These are phyloP conservation scores for Chaetura pelagica DNA, from an alignment of 2,113 vertebrate genomes.

Conservation along the genomic window DNA sequence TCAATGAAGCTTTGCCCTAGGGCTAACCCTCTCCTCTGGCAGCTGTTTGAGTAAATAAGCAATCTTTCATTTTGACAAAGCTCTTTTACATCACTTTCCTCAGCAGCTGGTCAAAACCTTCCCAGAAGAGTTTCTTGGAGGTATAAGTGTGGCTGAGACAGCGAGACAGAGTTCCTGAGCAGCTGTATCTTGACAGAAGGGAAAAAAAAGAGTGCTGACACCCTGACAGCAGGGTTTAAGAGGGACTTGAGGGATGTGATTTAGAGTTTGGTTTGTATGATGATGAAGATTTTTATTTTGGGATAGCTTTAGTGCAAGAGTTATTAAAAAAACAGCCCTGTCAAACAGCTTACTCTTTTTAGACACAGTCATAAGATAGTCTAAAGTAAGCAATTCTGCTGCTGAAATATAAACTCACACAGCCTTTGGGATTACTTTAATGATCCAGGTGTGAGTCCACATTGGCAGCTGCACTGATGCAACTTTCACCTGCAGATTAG, in stretches of 20 bases:
- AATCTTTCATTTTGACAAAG: slow-evolving; percentile 9
- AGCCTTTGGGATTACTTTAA: slow-evolving; percentile 6
- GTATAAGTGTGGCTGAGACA: neutral
- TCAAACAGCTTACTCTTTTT: neutral
- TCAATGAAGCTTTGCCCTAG: neutral
- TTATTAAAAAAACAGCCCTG: slow-evolving; percentile 3
- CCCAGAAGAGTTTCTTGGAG: neutral
- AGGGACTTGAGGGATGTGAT: neutral
- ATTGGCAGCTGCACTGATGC: neutral
- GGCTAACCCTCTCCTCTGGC: neutral
- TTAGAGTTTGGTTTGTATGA: neutral
- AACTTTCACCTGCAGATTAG: neutral
- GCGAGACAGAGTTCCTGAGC: neutral
- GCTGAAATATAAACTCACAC: neutral
- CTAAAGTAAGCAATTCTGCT: slow-evolving; percentile 2
- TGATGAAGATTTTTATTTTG: slow-evolving; percentile 2
- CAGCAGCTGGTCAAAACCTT: neutral
- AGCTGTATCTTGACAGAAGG: slow-evolving; percentile 8
- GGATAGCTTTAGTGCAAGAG: neutral
- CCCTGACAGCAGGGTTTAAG: neutral
- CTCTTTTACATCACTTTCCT: neutral
- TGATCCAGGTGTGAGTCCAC: neutral
- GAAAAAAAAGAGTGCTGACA: neutral
- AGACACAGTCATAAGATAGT: neutral
- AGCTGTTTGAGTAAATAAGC: neutral